Evolutionary conservation across 2,113 vertebrate species (phyloP).

Genomic region (Crypturellus undulatus): DNA sequence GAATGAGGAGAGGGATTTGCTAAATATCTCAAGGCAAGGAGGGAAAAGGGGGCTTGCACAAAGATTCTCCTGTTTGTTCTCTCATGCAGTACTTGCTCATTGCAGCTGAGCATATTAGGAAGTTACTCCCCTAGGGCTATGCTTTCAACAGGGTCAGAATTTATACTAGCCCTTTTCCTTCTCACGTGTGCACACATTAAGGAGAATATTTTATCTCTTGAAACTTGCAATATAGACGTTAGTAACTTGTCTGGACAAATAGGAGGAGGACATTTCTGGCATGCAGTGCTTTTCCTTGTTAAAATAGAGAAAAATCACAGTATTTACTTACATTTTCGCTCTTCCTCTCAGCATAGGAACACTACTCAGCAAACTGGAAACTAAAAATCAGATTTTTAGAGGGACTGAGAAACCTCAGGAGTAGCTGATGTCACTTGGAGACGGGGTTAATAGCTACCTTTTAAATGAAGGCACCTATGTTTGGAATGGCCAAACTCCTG

Average conservation of each 20-base stretch:
- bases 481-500: background rate
- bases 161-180: background rate
- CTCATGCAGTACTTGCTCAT: background rate
- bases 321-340: background rate
- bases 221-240: background rate
- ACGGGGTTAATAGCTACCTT: background rate
- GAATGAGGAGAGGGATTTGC: background rate
- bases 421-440: background rate
- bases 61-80: slow-evolving; percentile 33
- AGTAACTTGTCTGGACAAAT: slow-evolving; percentile 33
- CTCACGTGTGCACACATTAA: background rate
- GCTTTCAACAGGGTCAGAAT: slow-evolving; percentile 32
- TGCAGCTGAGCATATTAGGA: background rate
- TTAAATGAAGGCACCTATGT: background rate
- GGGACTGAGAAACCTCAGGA: background rate
- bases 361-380: background rate
- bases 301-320: background rate
- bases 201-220: slow-evolving; percentile 19
- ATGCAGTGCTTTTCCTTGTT: background rate
- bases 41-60: background rate
- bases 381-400: background rate
- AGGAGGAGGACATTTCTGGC: slow-evolving; percentile 3
- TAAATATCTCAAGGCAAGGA: background rate
- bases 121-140: background rate
- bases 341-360: background rate